Evolutionary conservation across 2,113 vertebrate genomes (phyloP).

Genomic region (Nyctereutes procyonoides): DNA sequence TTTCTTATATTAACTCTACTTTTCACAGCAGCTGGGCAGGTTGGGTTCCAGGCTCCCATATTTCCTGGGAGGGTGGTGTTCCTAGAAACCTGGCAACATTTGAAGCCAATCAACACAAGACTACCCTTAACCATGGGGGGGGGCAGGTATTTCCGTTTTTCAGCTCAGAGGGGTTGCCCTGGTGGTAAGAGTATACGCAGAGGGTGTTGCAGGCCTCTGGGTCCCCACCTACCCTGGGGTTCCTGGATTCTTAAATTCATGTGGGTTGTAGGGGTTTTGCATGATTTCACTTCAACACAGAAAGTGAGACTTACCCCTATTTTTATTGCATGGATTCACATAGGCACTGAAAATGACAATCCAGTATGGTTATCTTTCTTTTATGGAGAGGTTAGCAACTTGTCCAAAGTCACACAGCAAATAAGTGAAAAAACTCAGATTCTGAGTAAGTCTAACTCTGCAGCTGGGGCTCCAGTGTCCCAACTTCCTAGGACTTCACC

Average conservation of each 20-base stretch:
- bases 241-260: neutral
- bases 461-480: neutral
- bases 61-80: neutral
- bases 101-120: neutral
- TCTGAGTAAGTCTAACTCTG: neutral
- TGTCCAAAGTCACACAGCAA: neutral
- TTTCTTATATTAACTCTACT: neutral
- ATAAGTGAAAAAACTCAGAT: neutral
- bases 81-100: neutral
- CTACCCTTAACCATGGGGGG: neutral
- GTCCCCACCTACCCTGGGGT: neutral
- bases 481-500: neutral
- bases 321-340: neutral
- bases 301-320: neutral
- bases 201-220: neutral
- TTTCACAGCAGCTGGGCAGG: neutral
- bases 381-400: neutral
- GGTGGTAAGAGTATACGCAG: neutral
- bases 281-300: neutral
- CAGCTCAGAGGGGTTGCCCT: neutral
- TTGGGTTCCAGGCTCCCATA: neutral
- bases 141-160: neutral
- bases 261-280: neutral
- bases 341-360: neutral
- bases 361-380: neutral